phyloP scores from a whole-genome alignment of 2,797 vertebrate species.

The Hippopotamyrus pictus region DNA sequence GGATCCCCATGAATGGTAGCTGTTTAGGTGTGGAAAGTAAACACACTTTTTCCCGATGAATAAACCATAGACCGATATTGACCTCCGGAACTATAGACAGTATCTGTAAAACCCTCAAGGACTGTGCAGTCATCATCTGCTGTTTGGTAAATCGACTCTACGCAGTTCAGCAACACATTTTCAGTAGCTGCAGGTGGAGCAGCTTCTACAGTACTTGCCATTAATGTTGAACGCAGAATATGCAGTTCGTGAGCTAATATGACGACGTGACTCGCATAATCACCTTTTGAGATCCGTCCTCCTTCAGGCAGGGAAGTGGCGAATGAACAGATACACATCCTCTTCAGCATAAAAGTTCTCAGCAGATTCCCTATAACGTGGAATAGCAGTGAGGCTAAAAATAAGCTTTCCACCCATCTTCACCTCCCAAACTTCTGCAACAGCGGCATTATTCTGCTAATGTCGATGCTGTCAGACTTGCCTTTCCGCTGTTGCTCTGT shows the following conservation, averaged over 20 bases:
- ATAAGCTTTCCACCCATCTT: background rate
- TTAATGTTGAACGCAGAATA: background rate
- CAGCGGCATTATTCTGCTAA: background rate
- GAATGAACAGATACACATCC: conserved; percentile 8
- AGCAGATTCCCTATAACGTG: background rate
- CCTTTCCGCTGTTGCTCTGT: background rate
- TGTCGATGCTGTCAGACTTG: background rate
- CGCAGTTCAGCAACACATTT: background rate
- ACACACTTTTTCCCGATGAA: background rate
- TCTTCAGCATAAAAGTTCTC: background rate
- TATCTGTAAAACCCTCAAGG: background rate
- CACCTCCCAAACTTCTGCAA: background rate
- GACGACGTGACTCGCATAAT: background rate
- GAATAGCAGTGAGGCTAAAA: background rate
- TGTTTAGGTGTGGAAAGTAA: conserved; percentile 1
- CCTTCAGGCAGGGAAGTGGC: conserved; percentile 9
- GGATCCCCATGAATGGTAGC: background rate
- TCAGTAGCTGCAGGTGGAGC: background rate
- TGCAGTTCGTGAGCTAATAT: background rate
- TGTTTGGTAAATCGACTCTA: background rate
- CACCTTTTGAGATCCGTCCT: background rate
- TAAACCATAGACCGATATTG: background rate
- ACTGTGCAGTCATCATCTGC: background rate
- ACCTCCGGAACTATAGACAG: background rate
- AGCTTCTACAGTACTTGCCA: background rate